Evolutionary conservation across 2,888 invertebrate species (phyloP).

Genomic region (Neoascia interrupta): DNA sequence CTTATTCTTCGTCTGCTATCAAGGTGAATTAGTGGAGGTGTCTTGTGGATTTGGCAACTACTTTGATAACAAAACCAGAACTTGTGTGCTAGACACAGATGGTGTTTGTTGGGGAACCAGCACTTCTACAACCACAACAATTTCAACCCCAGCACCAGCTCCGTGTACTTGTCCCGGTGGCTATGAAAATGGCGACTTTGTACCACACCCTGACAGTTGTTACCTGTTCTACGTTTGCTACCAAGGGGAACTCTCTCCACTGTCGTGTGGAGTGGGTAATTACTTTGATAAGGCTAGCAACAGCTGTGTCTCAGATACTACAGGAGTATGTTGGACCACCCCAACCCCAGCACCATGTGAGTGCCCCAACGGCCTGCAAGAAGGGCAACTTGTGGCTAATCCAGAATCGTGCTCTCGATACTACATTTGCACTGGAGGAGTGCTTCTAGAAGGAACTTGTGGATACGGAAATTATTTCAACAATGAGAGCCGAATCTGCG

Average conservation of each 20-base stretch:
- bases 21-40: conserved; percentile 10
- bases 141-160: neutral
- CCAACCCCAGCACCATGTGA: neutral
- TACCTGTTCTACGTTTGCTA: conserved; percentile 71
- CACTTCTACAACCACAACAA: neutral
- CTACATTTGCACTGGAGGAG: conserved; percentile 54
- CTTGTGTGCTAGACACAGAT: conserved; percentile 24
- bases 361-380: conserved; percentile 10
- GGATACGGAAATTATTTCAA: conserved; percentile 67
- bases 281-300: conserved; percentile 11
- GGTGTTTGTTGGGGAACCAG: conserved; percentile 39
- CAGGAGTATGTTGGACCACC: conserved; percentile 39
- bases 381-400: neutral
- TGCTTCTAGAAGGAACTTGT: conserved; percentile 56
- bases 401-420: conserved; percentile 11
- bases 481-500: conserved; percentile 36
- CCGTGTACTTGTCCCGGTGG: conserved; percentile 68
- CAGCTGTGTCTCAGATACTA: conserved; percentile 11
- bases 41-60: conserved; percentile 19
- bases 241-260: conserved; percentile 62
- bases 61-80: neutral
- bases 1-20: conserved; percentile 24
- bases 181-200: conserved; percentile 70
- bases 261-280: conserved; percentile 53
- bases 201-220: conserved; percentile 70